phyloP scores from a whole-genome alignment of 1,140 invertebrate genomes.

The Thalassaphorura encarpata region DNA sequence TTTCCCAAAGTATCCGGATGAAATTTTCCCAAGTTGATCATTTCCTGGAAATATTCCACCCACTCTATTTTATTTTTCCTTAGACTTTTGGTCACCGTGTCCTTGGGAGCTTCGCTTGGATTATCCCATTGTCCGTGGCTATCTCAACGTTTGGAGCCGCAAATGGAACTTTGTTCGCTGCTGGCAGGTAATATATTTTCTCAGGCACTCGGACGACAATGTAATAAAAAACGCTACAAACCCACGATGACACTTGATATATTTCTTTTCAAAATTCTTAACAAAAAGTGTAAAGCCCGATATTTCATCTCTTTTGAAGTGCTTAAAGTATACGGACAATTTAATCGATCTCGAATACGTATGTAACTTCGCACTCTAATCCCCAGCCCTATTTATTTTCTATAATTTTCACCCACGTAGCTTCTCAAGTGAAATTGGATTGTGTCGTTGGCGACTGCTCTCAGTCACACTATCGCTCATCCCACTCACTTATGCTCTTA shows the following conservation, averaged over 20 bases:
- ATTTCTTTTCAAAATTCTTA: not conserved
- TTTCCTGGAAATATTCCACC: not conserved
- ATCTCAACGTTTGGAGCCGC: slow-evolving; percentile 95
- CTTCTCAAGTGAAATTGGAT: no score
- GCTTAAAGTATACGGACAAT: not conserved
- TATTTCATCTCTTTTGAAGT: not conserved
- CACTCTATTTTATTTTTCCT: not conserved
- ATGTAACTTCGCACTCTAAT: no score
- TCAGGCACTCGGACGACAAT: no score
- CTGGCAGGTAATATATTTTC: slow-evolving; percentile 65
- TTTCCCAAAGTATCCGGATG: not conserved
- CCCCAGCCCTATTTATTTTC: no score
- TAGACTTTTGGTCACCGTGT: slow-evolving; percentile 8
- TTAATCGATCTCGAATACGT: no score
- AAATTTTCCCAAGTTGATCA: not conserved
- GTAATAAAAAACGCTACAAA: no score
- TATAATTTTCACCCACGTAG: no score
- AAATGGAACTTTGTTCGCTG: slow-evolving; percentile 88
- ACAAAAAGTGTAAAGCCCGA: not conserved
- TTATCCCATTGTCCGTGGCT: slow-evolving; percentile 89
- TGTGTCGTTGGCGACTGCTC: no score
- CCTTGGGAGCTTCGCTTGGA: slow-evolving; percentile 48
- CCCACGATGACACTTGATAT: slow-evolving; percentile 2
- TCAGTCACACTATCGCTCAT: no score
- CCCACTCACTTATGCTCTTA: no score